Base-by-base conservation (phyloP, 2,797 vertebrate species). In the Falco naumanni region DNA sequence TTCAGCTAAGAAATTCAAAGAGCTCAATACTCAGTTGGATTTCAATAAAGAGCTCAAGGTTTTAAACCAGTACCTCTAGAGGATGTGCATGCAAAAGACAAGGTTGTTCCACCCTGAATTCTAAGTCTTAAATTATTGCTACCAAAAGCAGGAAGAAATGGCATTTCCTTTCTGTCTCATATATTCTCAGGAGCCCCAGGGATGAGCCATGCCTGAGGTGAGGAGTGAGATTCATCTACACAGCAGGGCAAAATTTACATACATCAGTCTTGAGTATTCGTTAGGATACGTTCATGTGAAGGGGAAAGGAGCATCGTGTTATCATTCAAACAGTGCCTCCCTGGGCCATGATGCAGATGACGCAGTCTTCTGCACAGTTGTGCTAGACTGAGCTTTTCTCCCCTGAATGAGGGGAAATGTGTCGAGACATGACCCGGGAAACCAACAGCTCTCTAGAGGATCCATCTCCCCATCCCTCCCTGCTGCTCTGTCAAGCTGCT, bases 91-190 rank as follows among this genome's bases (percentile, higher is more conserved):
- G 77, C 56, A 66, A 77, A 68, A 95, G 87, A 89, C 89, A 94
- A 95, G 48, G 66, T 93, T 95, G 90, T 66, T 90, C 74, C 72
- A 90, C 85, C 84, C 91, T 61, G 63, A 95, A 89, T 93, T 85
- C 56, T 93, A 64, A 91, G 90, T 69, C 70, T 72, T 79, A 87
- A 81, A 90, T 53, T 63, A 93, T 54, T 95, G 60, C 91, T 93
- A 66, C 59, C 63, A 91, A 77, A 63, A 89, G 84, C 70, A 90
- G 85, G 66, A 92, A 92, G n/a, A 93, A 90, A 82, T 93, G 54
- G 80, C 70, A 87, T 74, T 91, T 91, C 77, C 39, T 89, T 86
- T 87, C 80, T 2, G 0, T 41, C 77, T 93, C 48, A 33, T 16
- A 29, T 5, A 70, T 63, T 82, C 75, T 85, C 68, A 74, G 75